These are phyloP conservation scores for Eutrigla gurnardus DNA, from an alignment of 2,797 vertebrate species.

Conservation along the genomic window DNA sequence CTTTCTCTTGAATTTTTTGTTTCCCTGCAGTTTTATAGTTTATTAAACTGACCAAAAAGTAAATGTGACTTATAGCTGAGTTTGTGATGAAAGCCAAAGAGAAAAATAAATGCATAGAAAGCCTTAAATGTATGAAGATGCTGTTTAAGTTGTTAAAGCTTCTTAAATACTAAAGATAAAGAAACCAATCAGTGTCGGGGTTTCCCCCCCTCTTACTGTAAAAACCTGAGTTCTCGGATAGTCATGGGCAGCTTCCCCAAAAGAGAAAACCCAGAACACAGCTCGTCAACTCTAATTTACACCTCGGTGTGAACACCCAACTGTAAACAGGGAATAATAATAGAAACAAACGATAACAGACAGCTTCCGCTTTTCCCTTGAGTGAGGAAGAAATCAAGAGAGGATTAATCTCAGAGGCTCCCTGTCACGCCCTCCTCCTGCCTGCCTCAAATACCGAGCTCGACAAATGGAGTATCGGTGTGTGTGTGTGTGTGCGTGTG, in stretches of 20 bases:
- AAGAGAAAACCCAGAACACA: constrained; percentile 34
- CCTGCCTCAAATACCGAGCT: constrained; percentile 54
- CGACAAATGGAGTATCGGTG: constrained; percentile 28
- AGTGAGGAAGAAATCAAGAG: constrained; percentile 78
- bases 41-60: background rate
- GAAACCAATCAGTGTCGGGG: constrained; percentile 15
- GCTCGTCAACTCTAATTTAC: constrained; percentile 44
- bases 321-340: constrained; percentile 72
- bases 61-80: background rate
- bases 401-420: constrained; percentile 68
- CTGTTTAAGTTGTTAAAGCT: background rate
- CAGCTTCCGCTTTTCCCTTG: constrained; percentile 69
- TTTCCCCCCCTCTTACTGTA: constrained; percentile 29
- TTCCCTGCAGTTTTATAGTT: background rate
- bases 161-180: background rate
- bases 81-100: background rate
- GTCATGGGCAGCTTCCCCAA: constrained; percentile 10
- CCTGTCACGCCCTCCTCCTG: constrained; percentile 51
- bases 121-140: background rate
- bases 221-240: constrained; percentile 29
- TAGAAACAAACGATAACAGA: constrained; percentile 74
- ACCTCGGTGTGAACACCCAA: constrained; percentile 57
- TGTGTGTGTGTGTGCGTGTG: background rate
- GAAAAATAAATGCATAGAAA: background rate
- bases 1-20: background rate